These are phyloP conservation scores for Ceriagrion tenellum DNA, from an alignment of 2,888 invertebrate genomes.

Conservation along the genomic window DNA sequence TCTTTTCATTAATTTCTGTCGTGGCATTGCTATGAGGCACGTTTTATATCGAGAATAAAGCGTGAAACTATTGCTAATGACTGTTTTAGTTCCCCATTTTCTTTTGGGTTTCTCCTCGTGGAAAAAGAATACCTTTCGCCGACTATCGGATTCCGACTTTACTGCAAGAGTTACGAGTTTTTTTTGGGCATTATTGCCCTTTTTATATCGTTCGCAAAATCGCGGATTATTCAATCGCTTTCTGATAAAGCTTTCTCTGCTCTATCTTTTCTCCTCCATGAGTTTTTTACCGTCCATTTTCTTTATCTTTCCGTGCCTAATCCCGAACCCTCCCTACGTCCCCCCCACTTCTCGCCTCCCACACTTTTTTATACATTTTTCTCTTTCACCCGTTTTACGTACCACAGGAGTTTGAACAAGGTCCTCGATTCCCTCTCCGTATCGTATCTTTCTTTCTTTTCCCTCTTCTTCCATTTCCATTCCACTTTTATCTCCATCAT, in stretches of 20 bases:
- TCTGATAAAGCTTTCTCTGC: not conserved
- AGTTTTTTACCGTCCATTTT: constrained; percentile 40
- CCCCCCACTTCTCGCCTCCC: too few species aligned
- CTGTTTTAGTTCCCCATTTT: not conserved
- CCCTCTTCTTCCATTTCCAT: not conserved
- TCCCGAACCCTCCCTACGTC: not conserved
- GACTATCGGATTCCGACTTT: not conserved
- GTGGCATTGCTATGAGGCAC: too few species aligned
- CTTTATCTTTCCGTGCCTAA: not conserved
- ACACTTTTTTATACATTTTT: not conserved
- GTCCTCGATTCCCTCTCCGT: not conserved
- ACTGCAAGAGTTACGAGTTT: not conserved
- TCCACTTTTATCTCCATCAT: not conserved
- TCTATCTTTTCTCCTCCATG: not conserved
- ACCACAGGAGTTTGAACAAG: not conserved
- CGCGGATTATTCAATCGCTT: constrained; percentile 3
- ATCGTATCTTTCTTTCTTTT: not conserved
- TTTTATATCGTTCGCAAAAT: not conserved
- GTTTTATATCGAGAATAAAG: too few species aligned
- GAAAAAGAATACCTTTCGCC: not conserved
- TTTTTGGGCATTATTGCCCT: not conserved
- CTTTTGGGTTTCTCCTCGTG: not conserved
- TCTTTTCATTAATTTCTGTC: too few species aligned
- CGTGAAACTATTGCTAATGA: too few species aligned
- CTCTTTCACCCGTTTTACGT: not conserved